These are phyloP conservation scores for Propsilocerus akamusi DNA, from an alignment of 1,140 invertebrate genomes.

Conservation along the genomic window DNA sequence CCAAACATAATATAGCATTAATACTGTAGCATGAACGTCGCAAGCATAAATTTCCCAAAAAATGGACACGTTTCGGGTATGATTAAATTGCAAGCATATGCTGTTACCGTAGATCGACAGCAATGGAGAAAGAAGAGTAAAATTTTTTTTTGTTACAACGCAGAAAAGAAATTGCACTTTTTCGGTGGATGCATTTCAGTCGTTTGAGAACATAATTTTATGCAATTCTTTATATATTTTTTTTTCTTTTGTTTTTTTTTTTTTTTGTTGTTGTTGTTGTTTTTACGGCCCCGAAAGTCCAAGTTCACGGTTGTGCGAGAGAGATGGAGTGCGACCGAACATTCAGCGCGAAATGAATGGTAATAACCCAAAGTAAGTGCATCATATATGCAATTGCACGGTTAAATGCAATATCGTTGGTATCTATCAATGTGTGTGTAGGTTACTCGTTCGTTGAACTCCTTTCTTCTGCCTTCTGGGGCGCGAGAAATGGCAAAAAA, in stretches of 20 bases:
- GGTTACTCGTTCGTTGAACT: conserved; percentile 2
- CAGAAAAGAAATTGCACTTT: neutral
- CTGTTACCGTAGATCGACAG: too few species aligned
- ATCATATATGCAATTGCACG: neutral
- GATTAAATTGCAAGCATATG: too few species aligned
- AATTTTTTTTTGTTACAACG: neutral
- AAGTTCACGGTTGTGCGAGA: too few species aligned
- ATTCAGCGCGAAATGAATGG: neutral
- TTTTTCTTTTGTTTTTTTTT: neutral
- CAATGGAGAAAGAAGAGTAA: conserved; percentile 3
- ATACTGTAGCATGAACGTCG: too few species aligned
- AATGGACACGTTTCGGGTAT: too few species aligned
- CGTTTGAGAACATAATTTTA: conserved; percentile 2
- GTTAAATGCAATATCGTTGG: neutral
- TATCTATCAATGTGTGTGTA: neutral
- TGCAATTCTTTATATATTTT: too few species aligned
- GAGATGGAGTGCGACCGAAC: neutral
- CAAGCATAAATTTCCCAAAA: too few species aligned
- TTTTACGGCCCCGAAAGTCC: neutral
- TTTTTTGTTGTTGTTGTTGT: neutral
- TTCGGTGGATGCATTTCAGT: neutral
- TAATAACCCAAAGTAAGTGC: neutral
- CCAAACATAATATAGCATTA: too few species aligned
- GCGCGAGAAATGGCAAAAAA: neutral
- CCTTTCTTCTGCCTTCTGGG: neutral